These are phyloP conservation scores for Oophaga sylvatica DNA, from an alignment of 2,797 vertebrate species.

Conservation along the genomic window DNA sequence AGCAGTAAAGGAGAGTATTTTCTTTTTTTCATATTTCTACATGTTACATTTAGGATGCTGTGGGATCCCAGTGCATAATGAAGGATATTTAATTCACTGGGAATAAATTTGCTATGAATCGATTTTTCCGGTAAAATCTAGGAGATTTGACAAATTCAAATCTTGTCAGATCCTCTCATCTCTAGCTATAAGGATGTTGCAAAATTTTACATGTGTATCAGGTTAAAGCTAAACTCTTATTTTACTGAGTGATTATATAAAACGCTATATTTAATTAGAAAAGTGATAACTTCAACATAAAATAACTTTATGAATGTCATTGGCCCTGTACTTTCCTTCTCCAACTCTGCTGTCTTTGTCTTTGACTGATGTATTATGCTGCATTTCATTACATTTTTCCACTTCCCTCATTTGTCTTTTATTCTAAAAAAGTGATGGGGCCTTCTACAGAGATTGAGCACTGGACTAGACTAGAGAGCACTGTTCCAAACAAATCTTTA, in stretches of 20 bases:
- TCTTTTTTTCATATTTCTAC: no score
- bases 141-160: no score
- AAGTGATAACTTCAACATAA: slow-evolving; percentile 39
- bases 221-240: background rate
- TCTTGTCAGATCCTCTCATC: no score
- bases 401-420: slow-evolving; percentile 75
- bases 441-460: slow-evolving; percentile 74
- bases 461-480: slow-evolving; percentile 69
- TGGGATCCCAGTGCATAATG: no score
- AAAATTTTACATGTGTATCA: no score
- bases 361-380: slow-evolving; percentile 74
- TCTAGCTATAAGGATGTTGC: no score
- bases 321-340: slow-evolving; percentile 67
- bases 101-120: no score
- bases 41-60: no score
- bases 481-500: slow-evolving; percentile 74
- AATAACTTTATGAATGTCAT: slow-evolving; percentile 72
- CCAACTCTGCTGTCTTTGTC: slow-evolving; percentile 65
- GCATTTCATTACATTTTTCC: slow-evolving; percentile 75
- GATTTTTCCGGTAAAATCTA: no score
- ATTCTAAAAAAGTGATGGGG: slow-evolving; percentile 74
- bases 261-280: background rate
- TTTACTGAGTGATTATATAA: background rate
- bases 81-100: no score
- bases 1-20: no score